phyloP scores from a whole-genome alignment of 2,797 vertebrate genomes.

The Myotis daubentonii region DNA sequence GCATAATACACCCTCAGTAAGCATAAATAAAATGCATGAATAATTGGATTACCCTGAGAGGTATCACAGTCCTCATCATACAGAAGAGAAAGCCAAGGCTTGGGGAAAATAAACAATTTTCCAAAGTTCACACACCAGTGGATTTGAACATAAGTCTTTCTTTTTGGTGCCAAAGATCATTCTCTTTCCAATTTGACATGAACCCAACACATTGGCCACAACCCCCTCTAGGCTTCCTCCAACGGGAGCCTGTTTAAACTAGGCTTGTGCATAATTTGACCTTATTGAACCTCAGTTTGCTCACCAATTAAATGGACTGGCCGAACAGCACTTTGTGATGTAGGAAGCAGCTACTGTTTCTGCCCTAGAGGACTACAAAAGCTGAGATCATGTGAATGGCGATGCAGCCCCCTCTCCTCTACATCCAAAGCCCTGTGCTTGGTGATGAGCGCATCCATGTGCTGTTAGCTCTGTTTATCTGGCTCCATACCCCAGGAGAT shows the following conservation, averaged over 20 bases:
- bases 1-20: neutral
- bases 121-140: neutral
- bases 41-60: constrained; percentile 34
- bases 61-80: neutral
- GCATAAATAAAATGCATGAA: neutral
- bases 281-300: neutral
- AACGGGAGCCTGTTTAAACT: neutral
- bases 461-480: neutral
- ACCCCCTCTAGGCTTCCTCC: neutral
- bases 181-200: neutral
- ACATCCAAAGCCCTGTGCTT: neutral
- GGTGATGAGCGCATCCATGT: neutral
- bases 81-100: neutral
- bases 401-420: neutral
- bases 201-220: neutral
- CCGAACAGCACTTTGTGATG: neutral
- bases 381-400: neutral
- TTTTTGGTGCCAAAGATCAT: neutral
- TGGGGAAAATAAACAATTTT: neutral
- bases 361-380: neutral
- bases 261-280: neutral
- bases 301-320: neutral
- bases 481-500: constrained; percentile 34
- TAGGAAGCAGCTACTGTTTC: neutral
- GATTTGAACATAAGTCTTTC: neutral